Evolutionary conservation across 2,888 invertebrate species (phyloP).

Genomic region (Oithona nana): DNA sequence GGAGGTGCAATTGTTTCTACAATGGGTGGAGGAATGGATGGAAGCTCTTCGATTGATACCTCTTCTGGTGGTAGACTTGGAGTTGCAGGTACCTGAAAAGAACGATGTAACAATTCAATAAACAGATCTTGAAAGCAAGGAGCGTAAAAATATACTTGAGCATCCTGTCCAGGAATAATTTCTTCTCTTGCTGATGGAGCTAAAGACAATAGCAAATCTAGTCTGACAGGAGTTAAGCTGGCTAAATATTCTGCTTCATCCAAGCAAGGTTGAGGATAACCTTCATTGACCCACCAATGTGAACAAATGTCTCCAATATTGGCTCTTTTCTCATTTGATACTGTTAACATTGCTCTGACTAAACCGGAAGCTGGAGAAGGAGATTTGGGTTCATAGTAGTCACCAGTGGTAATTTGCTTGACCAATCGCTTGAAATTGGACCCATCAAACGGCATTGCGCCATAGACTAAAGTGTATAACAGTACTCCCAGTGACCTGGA

Average conservation of each 20-base stretch:
- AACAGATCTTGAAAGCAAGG: not conserved
- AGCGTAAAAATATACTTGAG: not conserved
- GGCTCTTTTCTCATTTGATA: slow-evolving; percentile 69
- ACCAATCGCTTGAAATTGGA: slow-evolving; percentile 92
- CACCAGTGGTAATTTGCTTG: slow-evolving; percentile 87
- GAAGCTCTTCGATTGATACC: slow-evolving; percentile 14
- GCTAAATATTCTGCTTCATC: slow-evolving; percentile 70
- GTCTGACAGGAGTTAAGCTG: slow-evolving; percentile 69
- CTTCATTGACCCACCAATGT: slow-evolving; percentile 91
- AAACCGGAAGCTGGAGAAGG: slow-evolving; percentile 84
- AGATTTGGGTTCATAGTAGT: slow-evolving; percentile 87
- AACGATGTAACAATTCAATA: not conserved
- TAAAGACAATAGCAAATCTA: slow-evolving; percentile 64
- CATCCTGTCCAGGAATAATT: not conserved
- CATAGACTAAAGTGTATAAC: slow-evolving; percentile 91
- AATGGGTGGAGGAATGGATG: not conserved
- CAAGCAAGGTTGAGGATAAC: slow-evolving; percentile 57
- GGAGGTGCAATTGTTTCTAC: too few species aligned
- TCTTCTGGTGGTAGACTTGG: not conserved
- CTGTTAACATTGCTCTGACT: slow-evolving; percentile 82
- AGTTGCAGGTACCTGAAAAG: not conserved
- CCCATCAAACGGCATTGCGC: slow-evolving; percentile 97
- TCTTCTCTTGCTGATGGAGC: slow-evolving; percentile 35
- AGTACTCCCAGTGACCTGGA: slow-evolving; percentile 79
- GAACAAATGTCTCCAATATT: slow-evolving; percentile 83